phyloP scores from a whole-genome alignment of 2,888 invertebrate genomes.

The Celastrina argiolus region DNA sequence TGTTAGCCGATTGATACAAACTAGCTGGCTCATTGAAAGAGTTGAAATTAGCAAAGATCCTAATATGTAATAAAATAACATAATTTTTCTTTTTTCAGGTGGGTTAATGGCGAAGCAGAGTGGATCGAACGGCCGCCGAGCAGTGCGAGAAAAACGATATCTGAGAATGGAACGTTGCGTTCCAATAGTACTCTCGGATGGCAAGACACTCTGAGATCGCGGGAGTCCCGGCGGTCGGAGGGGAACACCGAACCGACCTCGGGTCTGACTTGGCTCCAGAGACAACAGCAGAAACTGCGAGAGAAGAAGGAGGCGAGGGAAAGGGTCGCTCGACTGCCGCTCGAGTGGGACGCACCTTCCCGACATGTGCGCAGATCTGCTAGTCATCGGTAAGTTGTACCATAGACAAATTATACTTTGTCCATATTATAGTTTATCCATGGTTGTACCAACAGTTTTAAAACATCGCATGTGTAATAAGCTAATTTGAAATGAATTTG shows the following conservation, averaged over 20 bases:
- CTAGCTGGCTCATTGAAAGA: not conserved
- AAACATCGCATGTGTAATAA: too few relatives aligned
- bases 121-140: conserved; percentile 61
- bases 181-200: conserved; percentile 64
- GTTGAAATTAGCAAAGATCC: not conserved
- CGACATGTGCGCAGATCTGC: conserved; percentile 71
- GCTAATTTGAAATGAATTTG: too few relatives aligned
- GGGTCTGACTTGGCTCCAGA: conserved; percentile 87
- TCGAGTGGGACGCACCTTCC: conserved; percentile 78
- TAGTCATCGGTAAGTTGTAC: conserved; percentile 70
- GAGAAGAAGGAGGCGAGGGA: conserved; percentile 86
- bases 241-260: conserved; percentile 57
- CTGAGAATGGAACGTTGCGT: conserved; percentile 64
- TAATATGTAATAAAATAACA: not conserved
- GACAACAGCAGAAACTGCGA: conserved; percentile 88
- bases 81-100: conserved; percentile 43
- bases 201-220: conserved; percentile 55
- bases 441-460: too few relatives aligned
- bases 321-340: conserved; percentile 83
- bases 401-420: too few relatives aligned
- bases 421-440: too few relatives aligned
- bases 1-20: conserved; percentile 16
- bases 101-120: conserved; percentile 66
- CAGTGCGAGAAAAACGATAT: conserved; percentile 50
- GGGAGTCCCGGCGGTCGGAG: conserved; percentile 65